phyloP scores from a whole-genome alignment of 2,888 invertebrate genomes.

The Galerucella pusilla region DNA sequence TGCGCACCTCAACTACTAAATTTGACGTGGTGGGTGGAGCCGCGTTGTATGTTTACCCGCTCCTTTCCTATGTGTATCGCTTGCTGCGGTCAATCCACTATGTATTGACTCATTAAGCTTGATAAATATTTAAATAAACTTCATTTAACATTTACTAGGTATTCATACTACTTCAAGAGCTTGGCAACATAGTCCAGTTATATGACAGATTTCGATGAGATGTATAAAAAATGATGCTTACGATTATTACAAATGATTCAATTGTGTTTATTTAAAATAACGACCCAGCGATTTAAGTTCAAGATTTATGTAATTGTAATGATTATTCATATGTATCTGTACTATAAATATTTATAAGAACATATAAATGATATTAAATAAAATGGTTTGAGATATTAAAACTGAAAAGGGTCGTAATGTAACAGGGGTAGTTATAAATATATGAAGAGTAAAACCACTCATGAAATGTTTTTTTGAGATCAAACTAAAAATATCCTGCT shows the following conservation, averaged over 20 bases:
- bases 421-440: conserved; percentile 20
- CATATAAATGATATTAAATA: conserved; percentile 40
- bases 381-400: conserved; percentile 45
- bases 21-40: too few relatives aligned
- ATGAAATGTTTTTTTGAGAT: not conserved
- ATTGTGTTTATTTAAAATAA: not conserved
- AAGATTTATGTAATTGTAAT: too few relatives aligned
- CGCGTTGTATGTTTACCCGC: too few relatives aligned
- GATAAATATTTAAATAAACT: too few relatives aligned
- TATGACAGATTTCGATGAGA: not conserved
- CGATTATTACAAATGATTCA: not conserved
- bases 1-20: too few relatives aligned
- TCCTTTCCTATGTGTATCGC: not conserved
- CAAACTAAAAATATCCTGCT: not conserved
- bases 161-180: too few relatives aligned
- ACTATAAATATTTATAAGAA: conserved; percentile 35
- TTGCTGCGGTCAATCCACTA: too few relatives aligned
- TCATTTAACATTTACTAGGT: too few relatives aligned
- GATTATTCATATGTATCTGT: conserved; percentile 30
- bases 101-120: not conserved
- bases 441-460: conserved; percentile 31
- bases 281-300: not conserved
- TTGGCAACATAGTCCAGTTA: too few relatives aligned
- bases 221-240: not conserved
- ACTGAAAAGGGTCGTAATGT: conserved; percentile 37